Evolutionary conservation across 2,888 invertebrate species (phyloP), one percentile per base, ranked within the genome.

Genomic region (Aspidiotus destructor): DNA sequence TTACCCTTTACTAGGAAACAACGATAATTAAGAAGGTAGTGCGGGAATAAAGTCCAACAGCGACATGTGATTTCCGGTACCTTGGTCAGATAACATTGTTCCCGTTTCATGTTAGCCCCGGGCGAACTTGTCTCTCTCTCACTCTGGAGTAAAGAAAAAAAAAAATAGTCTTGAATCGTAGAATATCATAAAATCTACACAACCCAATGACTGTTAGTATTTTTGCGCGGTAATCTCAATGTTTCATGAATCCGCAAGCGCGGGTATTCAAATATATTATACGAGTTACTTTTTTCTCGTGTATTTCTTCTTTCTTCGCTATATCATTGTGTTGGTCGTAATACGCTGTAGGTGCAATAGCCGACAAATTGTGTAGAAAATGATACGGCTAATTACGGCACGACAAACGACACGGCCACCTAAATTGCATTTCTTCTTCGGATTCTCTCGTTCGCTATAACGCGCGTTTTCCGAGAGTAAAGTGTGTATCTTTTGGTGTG

Each of bases 1-100:
- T 48, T 13, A 13, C 10, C 48, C 10, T 48, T 11, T 48, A 13
- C 48, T n/a, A n/a, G 48, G 11, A n/a, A 13, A 48, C n/a, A 11
- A 48, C 48, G 48, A 48, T 48, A 48, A 48, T 48, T 48, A 48
- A 48, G 48, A 48, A 48, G 48, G 48, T 48, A 13, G 11, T 13
- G 48, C 48, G 48, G n/a, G 48, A 48, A 48, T 48, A n/a, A 48
- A 13, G 48, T 48, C 48, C 48, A 48, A 48, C 11, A 48, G 48
- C 48, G 48, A n/a, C 48, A n/a, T 48, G 48, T 48, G 48, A n/a
- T 48, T 48, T 48, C 48, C 48, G 48, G 48, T 48, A 48, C n/a
- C n/a, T 48, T 48, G 48, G 48, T 48, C 48, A 48, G 48, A 48
- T 48, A 48, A n/a, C 48, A 48, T 48, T 48, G 48, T 48, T 48